Percentiles rank a stretch among this genome's conserved stretches.
Conservation (phyloP, 2,797 vertebrate genomes). For the Podarcis siculus region DNA sequence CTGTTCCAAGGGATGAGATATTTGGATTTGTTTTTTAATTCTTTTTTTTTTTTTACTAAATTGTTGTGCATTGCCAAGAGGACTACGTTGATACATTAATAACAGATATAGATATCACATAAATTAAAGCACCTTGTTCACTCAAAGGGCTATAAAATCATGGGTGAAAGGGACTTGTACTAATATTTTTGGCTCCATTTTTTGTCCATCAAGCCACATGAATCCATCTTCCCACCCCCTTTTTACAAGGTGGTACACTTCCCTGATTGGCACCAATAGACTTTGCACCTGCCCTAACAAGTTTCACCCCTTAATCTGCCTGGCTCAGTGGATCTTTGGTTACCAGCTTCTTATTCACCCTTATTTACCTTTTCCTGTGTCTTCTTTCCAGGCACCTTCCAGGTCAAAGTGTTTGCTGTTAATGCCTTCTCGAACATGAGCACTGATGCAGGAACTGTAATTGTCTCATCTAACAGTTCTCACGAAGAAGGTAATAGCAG, state of each 20-base stretch:
- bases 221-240: background rate
- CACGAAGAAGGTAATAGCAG: conserved; percentile 51
- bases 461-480: conserved; percentile 76
- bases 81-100: no score
- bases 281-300: no score
- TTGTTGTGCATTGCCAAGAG: no score
- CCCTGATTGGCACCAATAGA: background rate
- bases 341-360: no score
- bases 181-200: background rate
- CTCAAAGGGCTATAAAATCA: background rate
- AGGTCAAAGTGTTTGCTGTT: conserved; percentile 80
- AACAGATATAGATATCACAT: no score
- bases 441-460: conserved; percentile 80
- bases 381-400: conserved; percentile 79
- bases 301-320: background rate
- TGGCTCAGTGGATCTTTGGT: no score
- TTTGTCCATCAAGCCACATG: background rate
- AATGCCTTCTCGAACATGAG: conserved; percentile 84
- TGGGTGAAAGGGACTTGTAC: background rate
- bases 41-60: no score
- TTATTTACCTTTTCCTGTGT: background rate
- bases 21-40: background rate
- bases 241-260: background rate
- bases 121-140: background rate
- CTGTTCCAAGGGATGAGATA: background rate